A percentile compares a stretch with the other conserved stretches of the same genome.
Conservation (phyloP, 2,113 vertebrate genomes). For the Rhabdornis inornatus region DNA sequence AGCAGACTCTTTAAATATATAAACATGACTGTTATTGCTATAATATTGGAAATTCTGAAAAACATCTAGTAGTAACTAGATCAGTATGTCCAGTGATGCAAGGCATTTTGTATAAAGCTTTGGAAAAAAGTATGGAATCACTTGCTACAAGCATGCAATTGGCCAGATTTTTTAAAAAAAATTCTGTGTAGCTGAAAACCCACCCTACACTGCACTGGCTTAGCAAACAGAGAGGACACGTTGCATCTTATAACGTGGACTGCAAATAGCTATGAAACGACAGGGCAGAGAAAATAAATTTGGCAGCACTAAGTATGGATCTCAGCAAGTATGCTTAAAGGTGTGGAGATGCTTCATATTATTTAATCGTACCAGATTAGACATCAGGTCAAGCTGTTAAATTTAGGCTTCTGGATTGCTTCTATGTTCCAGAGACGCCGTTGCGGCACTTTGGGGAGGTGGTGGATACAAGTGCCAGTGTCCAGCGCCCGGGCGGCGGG, state of each 20-base stretch:
- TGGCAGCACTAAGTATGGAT: not conserved
- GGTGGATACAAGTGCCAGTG: rapidly evolving
- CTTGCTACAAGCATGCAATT: not conserved
- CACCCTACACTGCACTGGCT: not conserved
- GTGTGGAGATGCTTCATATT: not conserved
- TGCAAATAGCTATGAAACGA: not conserved
- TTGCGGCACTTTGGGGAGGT: not conserved
- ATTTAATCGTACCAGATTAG: not conserved
- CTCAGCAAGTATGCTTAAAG: not conserved
- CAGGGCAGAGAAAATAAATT: not conserved
- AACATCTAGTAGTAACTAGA: conserved; percentile 24
- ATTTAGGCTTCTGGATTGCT: not conserved
- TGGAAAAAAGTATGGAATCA: conserved; percentile 4
- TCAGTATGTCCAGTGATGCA: conserved; percentile 13
- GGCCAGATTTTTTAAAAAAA: not conserved
- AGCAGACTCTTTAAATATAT: conserved; percentile 18
- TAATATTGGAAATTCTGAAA: conserved; percentile 35
- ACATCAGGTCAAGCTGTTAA: not conserved
- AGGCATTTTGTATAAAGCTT: not conserved
- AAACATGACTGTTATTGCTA: conserved; percentile 6
- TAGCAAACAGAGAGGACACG: not conserved
- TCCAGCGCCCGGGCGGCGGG: no score
- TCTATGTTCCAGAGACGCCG: rapidly evolving
- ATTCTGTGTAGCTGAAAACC: not conserved
- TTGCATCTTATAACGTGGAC: not conserved